These are phyloP conservation scores for Drosophila kohkoa DNA, from an alignment of 1,140 invertebrate species.

Conservation along the genomic window DNA sequence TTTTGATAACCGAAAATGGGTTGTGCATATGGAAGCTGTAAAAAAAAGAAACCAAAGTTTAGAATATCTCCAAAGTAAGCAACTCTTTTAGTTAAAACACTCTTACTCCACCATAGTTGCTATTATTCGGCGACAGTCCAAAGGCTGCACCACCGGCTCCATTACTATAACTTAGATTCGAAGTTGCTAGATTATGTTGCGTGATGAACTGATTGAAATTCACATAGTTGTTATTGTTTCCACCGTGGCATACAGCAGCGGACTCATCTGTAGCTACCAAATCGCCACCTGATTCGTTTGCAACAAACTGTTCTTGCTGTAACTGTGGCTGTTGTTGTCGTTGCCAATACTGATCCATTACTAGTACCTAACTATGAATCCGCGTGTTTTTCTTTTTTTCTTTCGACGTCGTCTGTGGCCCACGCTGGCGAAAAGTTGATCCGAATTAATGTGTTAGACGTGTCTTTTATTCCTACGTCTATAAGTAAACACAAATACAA, in stretches of 20 bases:
- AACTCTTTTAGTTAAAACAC: not conserved
- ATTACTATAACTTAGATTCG: slow-evolving; percentile 29
- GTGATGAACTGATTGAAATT: slow-evolving; percentile 83
- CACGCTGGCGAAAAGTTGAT: slow-evolving; percentile 51
- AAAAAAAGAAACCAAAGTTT: not conserved
- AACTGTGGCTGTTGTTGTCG: slow-evolving; percentile 32
- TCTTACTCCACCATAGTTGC: slow-evolving; percentile 55
- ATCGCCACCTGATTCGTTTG: slow-evolving; percentile 49
- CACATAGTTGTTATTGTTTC: slow-evolving; percentile 78
- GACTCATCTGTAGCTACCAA: slow-evolving; percentile 27
- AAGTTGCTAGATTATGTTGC: slow-evolving; percentile 72
- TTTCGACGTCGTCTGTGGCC: slow-evolving; percentile 11
- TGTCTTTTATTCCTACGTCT: slow-evolving; percentile 18
- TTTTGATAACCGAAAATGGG: slow-evolving; percentile 50
- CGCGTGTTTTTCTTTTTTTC: slow-evolving; percentile 21
- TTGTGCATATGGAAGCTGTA: slow-evolving; percentile 46
- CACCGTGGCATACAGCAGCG: slow-evolving; percentile 34
- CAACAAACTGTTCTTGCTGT: slow-evolving; percentile 21
- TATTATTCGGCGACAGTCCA: slow-evolving; percentile 45
- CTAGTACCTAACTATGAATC: slow-evolving; percentile 8
- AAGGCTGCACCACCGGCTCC: slow-evolving; percentile 59
- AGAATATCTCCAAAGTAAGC: not conserved
- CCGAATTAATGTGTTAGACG: slow-evolving; percentile 23
- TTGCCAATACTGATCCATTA: slow-evolving; percentile 73
- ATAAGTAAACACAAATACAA: slow-evolving; percentile 24